A percentile compares a stretch with the other conserved stretches of the same genome.
Evolutionary conservation across 2,113 vertebrate genomes (phyloP).

Genomic region (Tor tambroides): DNA sequence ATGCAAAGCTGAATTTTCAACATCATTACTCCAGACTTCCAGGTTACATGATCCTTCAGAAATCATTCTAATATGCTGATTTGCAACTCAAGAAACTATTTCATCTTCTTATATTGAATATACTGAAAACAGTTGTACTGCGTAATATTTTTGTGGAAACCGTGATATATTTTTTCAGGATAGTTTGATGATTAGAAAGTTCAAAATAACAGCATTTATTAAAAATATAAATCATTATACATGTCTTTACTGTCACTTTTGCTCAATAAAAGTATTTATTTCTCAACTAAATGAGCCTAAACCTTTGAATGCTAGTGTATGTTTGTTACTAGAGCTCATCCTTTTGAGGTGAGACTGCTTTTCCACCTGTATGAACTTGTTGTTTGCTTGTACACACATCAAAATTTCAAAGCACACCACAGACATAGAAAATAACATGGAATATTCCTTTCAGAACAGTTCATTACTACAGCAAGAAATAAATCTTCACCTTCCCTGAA

Average conservation of each 20-base stretch:
- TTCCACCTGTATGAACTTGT: not conserved
- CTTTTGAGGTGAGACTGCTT: not conserved
- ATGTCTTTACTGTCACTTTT: not conserved
- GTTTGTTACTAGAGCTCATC: not conserved
- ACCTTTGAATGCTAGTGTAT: not conserved
- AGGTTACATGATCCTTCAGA: not conserved
- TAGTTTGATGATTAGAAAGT: not conserved
- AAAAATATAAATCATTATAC: not conserved
- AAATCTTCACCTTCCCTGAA: constrained; percentile 84
- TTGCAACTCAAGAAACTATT: too few species aligned
- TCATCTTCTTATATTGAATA: too few species aligned
- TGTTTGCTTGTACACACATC: not conserved
- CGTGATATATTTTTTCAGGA: not conserved
- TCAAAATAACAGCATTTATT: not conserved
- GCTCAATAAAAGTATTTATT: not conserved
- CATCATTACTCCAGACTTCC: not conserved
- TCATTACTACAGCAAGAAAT: not conserved
- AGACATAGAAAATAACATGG: not conserved
- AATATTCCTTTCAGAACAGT: not conserved
- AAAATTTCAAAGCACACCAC: not conserved
- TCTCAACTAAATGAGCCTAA: not conserved
- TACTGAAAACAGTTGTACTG: too few species aligned
- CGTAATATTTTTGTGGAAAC: not conserved
- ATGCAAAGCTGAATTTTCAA: not conserved
- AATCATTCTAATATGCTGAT: too few species aligned